Base-by-base conservation (phyloP, 2,797 vertebrate species). In the Pangasius macronema region DNA sequence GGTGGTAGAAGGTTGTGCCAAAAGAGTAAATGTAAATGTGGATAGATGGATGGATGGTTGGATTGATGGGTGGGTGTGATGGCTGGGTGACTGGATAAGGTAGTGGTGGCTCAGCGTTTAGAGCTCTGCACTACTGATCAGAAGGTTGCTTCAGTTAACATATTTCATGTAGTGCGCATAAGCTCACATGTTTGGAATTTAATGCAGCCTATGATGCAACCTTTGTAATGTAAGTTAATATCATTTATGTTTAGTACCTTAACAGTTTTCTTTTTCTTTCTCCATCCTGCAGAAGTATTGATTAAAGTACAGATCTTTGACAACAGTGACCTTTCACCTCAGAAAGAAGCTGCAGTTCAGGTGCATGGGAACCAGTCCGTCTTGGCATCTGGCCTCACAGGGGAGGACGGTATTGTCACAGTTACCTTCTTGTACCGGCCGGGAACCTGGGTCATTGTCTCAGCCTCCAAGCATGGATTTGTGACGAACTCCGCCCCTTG, bases 251-350 rank as follows among this genome's bases (percentile, higher is more conserved):
- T 20, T 75, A 49, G 8, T 16, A 20, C 33, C 5, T 18, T 77
- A 80, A 77, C 20, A 16, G 3, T 49, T 82, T 24, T 24, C 42
- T 61, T 14, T 63, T 36, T 88, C 8, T 88, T 68, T 79, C 79
- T 80, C 46, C 5, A 68, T 82, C 49, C 65, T 57, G 0, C 96
- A 97, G 97, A 97, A 90, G 95, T 97, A 92, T 93, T 96, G 91
- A 95, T 97, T 92, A 96, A 96, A 93, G 96, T 97, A 63, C 97
- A 97, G 90, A 96, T 97, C 70, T 97, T 96, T 0, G 96, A 97
- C 92, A 97, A 96, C 4, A 95, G 96, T 20, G 94, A 97, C 83
- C 94, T 97, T 82, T 94, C 94, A n/a, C 96, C 97, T 3, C 91
- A 97, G 92, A 89, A 95, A 18, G 94, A 94, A 83, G 95, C 94